Evolutionary conservation across 1,140 invertebrate genomes (phyloP), one percentile per base, ranked within the genome.

Genomic region (Ceratitis capitata): DNA sequence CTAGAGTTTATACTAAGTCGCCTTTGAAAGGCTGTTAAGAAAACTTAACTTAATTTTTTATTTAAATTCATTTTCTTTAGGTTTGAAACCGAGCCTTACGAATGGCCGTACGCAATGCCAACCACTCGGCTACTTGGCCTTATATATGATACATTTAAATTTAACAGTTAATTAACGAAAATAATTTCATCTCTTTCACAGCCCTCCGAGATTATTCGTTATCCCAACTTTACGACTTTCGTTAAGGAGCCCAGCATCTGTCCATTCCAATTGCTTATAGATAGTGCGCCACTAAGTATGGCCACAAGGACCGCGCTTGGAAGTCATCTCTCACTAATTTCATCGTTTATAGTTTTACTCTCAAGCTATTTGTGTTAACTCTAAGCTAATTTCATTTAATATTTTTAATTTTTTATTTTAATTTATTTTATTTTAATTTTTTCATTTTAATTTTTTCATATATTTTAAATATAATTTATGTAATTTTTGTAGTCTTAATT

Each of bases 151-250:
- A n/a, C n/a, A n/a, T n/a, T n/a, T n/a, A n/a, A n/a, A n/a, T n/a
- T n/a, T n/a, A n/a, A n/a, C n/a, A n/a, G n/a, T n/a, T n/a, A n/a
- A n/a, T n/a, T n/a, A n/a, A n/a, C n/a, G n/a, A n/a, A n/a, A 56
- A 58, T 26, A 42, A 0, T 42, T n/a, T 78, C 61, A 78, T 74
- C 84, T 69, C 16, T 4, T 23, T 88, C 87, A 9, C 74, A 89
- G 88, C 87, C 91, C 12, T 88, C 89, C 1, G 91, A 92, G 86
- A 92, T 92, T 12, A 91, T 91, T 78, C 87, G 87, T 49, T 92
- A 88, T 88, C 91, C 91, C 0, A 89, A 89, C 45, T 92, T 91
- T 51, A 91, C 90, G 3, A 85, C 87, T 32, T 91, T 87, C 85
- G 88, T 91, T 3, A 91, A 91, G 35, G 89, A 87, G 19, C 87